Evolutionary conservation across 2,888 invertebrate species (phyloP).

Genomic region (Suillia variegata): DNA sequence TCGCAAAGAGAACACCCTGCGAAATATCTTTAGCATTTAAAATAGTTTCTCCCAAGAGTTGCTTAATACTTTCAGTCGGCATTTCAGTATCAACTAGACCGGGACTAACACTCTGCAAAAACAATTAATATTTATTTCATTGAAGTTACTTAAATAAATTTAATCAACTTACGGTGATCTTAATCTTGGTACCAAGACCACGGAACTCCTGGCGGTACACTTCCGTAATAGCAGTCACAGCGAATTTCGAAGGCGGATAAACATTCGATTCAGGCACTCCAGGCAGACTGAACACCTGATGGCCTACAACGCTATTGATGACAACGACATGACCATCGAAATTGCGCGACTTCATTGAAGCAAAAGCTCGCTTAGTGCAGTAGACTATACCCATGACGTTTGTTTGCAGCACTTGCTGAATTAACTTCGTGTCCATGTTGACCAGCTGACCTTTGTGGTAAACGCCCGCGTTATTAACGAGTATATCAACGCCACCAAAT

Average conservation of each 20-base stretch:
- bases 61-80: constrained; percentile 30
- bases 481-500: constrained; percentile 65
- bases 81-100: constrained; percentile 52
- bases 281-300: constrained; percentile 36
- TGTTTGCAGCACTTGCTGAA: constrained; percentile 58
- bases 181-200: no score
- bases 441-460: constrained; percentile 37
- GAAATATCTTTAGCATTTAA: constrained; percentile 48
- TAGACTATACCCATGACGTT: constrained; percentile 62
- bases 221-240: no score
- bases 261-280: no score
- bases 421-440: constrained; percentile 32
- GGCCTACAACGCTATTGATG: constrained; percentile 59
- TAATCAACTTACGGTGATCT: no score
- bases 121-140: not conserved
- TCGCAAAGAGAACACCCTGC: constrained; percentile 44
- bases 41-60: constrained; percentile 22
- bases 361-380: constrained; percentile 63
- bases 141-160: not conserved
- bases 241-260: no score
- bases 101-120: constrained; percentile 45
- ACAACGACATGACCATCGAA: constrained; percentile 63
- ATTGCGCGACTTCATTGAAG: constrained; percentile 62
- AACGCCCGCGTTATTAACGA: constrained; percentile 68
- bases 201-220: no score